Base-by-base conservation (phyloP, 1,140 invertebrate genomes). In the Probaryconus sp. region DNA sequence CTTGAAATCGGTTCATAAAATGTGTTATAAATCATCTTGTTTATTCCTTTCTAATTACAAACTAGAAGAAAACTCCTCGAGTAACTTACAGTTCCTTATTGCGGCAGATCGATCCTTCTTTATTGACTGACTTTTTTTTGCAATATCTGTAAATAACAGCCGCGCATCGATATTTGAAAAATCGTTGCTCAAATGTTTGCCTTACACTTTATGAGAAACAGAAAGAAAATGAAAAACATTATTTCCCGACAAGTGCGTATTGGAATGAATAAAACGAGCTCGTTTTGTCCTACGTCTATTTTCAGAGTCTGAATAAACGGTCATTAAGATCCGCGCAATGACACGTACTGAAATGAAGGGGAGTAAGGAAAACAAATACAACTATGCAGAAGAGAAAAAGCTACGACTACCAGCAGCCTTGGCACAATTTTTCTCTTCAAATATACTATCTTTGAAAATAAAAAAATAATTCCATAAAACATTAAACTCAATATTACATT, bases 101-200 rank as follows among this genome's bases (percentile, higher is more conserved):
- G 48, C 47, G 47, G 26, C 35, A 53, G n/a, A n/a, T n/a, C 38
- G 28, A 40, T 26, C 33, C 26, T 31, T 51, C 60, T 63, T 63
- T 21, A 63, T 51, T 35, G 37, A 51, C 35, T 63, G 30, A 43
- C 28, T 17, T 50, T 43, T 64, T 64, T 37, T 11, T 9, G 5
- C 43, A 17, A 40, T 61, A 53, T 45, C 38, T 26, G 47, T 48
- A 42, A 53, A 40, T 63, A 50, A 51, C 51, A 43, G 60, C 45
- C 31, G 33, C 16, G 42, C 21, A 24, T 17, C 21, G 10, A 30
- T 24, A 9, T 48, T 61, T 50, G 43, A 60, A 40, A 61, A 61
- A 61, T 58, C 24, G 10, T 30, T 24, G 9, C 20, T 30, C n/a
- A 26, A 48, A 47, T 61, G 13, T 60, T 43, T 43, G 42, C 33